phyloP scores from a whole-genome alignment of 2,113 vertebrate species.

The Calidris pugnax region DNA sequence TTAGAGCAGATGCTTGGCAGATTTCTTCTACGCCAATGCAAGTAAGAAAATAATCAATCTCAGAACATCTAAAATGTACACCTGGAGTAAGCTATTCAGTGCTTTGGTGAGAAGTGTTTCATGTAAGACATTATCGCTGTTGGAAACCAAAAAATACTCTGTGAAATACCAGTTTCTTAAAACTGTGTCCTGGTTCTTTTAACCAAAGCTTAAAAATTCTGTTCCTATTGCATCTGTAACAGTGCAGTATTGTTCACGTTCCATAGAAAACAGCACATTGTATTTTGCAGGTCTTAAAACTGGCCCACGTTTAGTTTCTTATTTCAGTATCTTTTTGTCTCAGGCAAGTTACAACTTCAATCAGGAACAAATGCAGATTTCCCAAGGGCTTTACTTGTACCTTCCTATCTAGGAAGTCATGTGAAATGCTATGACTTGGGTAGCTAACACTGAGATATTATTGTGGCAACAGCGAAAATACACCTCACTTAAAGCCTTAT shows the following conservation, averaged over 20 bases:
- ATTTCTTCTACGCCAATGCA: background rate
- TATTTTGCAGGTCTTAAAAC: background rate
- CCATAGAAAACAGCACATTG: background rate
- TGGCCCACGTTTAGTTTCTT: background rate
- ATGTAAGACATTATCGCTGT: background rate
- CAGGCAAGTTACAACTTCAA: constrained; percentile 41
- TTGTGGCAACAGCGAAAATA: background rate
- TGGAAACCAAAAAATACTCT: background rate
- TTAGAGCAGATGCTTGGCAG: background rate
- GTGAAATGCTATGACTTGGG: constrained; percentile 47
- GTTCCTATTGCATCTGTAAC: background rate
- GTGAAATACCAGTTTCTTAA: background rate
- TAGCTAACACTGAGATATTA: background rate
- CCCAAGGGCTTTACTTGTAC: constrained; percentile 12
- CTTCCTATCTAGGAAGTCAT: background rate
- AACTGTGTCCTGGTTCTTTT: background rate
- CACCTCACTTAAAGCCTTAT: background rate
- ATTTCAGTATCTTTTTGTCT: constrained; percentile 23
- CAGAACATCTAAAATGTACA: background rate
- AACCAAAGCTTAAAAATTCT: background rate
- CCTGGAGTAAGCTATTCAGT: background rate
- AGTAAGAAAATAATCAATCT: background rate
- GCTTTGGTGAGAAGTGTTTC: background rate
- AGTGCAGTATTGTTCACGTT: background rate
- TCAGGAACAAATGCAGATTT: constrained; percentile 49